A percentile compares a stretch with the other conserved stretches of the same genome.
phyloP scores from a whole-genome alignment of 2,888 invertebrate species.

The Melinaea marsaeus region DNA sequence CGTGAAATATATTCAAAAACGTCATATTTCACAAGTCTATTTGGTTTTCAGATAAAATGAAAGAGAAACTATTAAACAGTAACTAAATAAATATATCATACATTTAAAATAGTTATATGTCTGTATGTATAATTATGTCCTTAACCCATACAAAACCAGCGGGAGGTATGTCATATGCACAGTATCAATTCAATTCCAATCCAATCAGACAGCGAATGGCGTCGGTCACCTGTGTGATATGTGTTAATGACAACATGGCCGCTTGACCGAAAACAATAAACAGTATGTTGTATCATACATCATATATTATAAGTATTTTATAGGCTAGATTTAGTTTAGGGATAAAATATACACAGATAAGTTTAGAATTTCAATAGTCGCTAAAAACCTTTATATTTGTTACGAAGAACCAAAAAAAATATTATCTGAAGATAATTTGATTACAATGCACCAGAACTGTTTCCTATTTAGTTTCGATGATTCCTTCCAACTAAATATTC shows the following conservation, averaged over 20 bases:
- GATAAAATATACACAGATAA: background rate
- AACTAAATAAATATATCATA: too few species aligned
- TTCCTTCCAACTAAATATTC: constrained; percentile 3
- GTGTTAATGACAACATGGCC: background rate
- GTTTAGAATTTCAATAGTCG: background rate
- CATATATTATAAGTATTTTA: background rate
- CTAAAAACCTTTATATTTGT: background rate
- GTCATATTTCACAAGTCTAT: too few species aligned
- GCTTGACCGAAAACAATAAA: background rate
- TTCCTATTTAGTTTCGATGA: constrained; percentile 6
- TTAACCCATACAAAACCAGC: background rate
- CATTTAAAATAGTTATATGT: too few species aligned
- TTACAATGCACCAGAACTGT: background rate
- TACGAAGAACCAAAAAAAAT: background rate
- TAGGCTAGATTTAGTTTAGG: background rate
- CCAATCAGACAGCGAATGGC: background rate
- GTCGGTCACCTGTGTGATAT: background rate
- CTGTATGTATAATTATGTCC: too few species aligned
- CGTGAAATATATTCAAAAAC: background rate
- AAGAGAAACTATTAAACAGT: too few species aligned
- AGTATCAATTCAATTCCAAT: background rate
- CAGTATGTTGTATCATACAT: background rate
- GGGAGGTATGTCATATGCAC: background rate
- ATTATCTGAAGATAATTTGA: background rate
- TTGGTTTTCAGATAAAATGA: too few species aligned